phyloP scores from a whole-genome alignment of 64 coral and sea anemone species.

The Montipora sp. region DNA sequence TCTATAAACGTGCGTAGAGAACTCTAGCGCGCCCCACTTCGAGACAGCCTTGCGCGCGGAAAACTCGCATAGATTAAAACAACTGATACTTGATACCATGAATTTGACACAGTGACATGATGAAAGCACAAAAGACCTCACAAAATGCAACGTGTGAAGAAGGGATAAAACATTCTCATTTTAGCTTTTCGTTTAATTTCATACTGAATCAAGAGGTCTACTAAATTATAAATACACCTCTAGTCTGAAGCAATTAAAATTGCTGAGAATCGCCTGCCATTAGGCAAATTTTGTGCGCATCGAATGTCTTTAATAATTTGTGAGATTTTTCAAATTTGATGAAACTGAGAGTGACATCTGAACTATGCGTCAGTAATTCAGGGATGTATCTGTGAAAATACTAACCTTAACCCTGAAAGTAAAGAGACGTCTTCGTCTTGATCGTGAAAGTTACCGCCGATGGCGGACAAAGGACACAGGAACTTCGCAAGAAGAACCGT shows the following conservation, averaged over 20 bases:
- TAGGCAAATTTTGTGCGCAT: constrained; percentile 1
- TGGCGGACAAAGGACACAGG: constrained; percentile 40
- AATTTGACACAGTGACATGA: background rate
- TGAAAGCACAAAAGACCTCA: background rate
- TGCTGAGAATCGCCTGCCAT: background rate
- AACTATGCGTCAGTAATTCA: background rate
- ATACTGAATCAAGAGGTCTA: background rate
- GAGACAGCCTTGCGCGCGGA: no score
- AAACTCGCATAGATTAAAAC: no score
- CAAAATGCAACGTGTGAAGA: background rate
- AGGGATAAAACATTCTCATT: background rate
- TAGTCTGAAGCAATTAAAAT: background rate
- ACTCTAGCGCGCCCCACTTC: no score
- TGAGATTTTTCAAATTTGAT: background rate
- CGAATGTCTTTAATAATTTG: constrained; percentile 11
- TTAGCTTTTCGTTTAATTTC: background rate
- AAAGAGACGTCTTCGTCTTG: constrained; percentile 33
- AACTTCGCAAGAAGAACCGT: constrained; percentile 24
- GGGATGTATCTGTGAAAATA: background rate
- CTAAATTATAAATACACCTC: background rate
- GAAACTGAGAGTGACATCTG: background rate
- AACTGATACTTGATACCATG: no score
- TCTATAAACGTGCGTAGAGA: no score
- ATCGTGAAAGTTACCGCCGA: background rate
- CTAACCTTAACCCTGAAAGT: constrained; percentile 23